Evolutionary conservation across 2,888 invertebrate genomes (phyloP).

Genomic region (Unio delphinus): DNA sequence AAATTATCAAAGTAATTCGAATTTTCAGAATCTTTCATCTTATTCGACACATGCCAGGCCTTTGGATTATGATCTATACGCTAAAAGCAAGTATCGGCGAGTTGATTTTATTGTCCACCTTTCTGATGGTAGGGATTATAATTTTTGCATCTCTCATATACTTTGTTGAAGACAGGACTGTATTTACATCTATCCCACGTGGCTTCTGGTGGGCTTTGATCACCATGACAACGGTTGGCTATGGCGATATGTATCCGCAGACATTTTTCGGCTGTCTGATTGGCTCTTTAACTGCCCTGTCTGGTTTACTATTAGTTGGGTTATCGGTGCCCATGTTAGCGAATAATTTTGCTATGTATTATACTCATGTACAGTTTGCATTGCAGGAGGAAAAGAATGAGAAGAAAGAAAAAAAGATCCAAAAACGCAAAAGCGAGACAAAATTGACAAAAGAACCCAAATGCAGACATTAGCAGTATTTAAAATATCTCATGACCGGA

Average conservation of each 20-base stretch:
- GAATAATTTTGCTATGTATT: slow-evolving; percentile 65
- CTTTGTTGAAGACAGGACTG: slow-evolving; percentile 54
- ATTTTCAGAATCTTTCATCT: slow-evolving; percentile 60
- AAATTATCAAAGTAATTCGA: slow-evolving; percentile 52
- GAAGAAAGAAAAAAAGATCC: not conserved
- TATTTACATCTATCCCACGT: slow-evolving; percentile 58
- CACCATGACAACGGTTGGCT: slow-evolving; percentile 68
- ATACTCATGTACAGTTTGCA: slow-evolving; percentile 56
- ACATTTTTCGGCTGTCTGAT: slow-evolving; percentile 55
- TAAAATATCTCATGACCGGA: no score
- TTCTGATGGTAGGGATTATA: slow-evolving; percentile 62
- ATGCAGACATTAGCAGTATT: no score
- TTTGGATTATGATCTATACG: slow-evolving; percentile 65
- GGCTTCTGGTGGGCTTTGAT: slow-evolving; percentile 67
- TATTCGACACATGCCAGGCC: slow-evolving; percentile 59
- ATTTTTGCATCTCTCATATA: slow-evolving; percentile 64
- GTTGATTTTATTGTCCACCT: slow-evolving; percentile 57
- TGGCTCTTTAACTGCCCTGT: slow-evolving; percentile 58
- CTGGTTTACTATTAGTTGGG: slow-evolving; percentile 60
- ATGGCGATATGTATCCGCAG: slow-evolving; percentile 63
- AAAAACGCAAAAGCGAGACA: no score
- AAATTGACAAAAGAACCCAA: no score
- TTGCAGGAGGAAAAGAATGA: slow-evolving; percentile 25
- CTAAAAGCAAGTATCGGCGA: slow-evolving; percentile 62
- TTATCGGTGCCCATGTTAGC: slow-evolving; percentile 65